Evolutionary conservation across 2,113 vertebrate species (phyloP).

Genomic region (Rhabdornis inornatus): DNA sequence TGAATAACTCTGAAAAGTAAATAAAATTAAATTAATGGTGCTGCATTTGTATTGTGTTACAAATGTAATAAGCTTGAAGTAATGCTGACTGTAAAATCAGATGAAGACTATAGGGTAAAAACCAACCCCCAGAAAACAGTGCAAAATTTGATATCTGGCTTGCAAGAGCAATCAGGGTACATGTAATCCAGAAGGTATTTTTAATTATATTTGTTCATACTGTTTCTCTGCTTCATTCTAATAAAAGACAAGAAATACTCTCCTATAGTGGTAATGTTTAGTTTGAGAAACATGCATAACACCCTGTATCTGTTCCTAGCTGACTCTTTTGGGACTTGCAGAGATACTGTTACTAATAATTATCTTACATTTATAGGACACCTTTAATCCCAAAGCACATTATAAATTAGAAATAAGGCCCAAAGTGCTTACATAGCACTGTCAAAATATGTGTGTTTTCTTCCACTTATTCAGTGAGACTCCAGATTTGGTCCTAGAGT

Average conservation of each 20-base stretch:
- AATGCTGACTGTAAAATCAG: constrained; percentile 34
- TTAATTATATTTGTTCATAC: background rate
- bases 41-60: constrained; percentile 68
- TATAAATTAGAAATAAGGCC: background rate
- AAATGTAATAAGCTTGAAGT: constrained; percentile 53
- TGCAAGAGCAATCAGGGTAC: background rate
- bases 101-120: background rate
- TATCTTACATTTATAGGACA: background rate
- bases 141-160: background rate
- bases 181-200: constrained; percentile 8
- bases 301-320: background rate
- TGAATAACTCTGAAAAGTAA: constrained; percentile 75
- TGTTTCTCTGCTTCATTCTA: background rate
- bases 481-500: background rate
- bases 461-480: background rate
- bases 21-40: constrained; percentile 75
- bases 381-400: constrained; percentile 38
- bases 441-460: background rate
- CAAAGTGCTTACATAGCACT: background rate
- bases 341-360: constrained; percentile 8
- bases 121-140: background rate
- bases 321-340: background rate
- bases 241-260: background rate
- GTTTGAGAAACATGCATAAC: constrained; percentile 3
- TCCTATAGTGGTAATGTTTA: background rate